Percentiles rank a stretch among this genome's conserved stretches.
phyloP scores from a whole-genome alignment of 2,797 vertebrate genomes.

The Propithecus deckenii region DNA sequence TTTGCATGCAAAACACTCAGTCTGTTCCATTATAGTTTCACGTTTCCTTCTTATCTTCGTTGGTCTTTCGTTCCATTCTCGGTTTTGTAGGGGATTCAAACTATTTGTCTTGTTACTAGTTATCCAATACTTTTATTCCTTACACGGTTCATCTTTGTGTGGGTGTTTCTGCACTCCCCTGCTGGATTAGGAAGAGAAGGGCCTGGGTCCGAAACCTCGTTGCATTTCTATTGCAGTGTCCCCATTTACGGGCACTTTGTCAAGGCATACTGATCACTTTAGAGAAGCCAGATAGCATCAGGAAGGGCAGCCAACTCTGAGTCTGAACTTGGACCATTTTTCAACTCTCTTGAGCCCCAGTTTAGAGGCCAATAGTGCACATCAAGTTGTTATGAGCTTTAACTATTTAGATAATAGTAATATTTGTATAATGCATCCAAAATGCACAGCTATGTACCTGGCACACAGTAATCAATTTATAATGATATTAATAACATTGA shows the following conservation, averaged over 20 bases:
- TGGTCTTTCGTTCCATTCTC: not conserved
- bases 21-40: not conserved
- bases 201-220: not conserved
- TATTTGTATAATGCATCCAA: not conserved
- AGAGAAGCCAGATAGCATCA: accelerated
- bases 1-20: not conserved
- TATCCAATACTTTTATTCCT: not conserved
- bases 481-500: not conserved
- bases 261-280: not conserved
- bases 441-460: not conserved
- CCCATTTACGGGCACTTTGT: not conserved
- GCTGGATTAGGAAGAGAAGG: not conserved
- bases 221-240: accelerated
- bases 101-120: not conserved
- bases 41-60: not conserved
- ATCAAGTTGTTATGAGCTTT: not conserved
- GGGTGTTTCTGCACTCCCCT: too few species aligned
- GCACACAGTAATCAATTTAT: not conserved
- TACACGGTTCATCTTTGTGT: not conserved
- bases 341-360: not conserved
- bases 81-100: not conserved
- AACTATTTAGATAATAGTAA: not conserved
- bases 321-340: not conserved
- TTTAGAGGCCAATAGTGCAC: not conserved
- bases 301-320: not conserved